Base-by-base conservation (phyloP, 2,888 invertebrate species). In the Drosophila pseudotakahashii region DNA sequence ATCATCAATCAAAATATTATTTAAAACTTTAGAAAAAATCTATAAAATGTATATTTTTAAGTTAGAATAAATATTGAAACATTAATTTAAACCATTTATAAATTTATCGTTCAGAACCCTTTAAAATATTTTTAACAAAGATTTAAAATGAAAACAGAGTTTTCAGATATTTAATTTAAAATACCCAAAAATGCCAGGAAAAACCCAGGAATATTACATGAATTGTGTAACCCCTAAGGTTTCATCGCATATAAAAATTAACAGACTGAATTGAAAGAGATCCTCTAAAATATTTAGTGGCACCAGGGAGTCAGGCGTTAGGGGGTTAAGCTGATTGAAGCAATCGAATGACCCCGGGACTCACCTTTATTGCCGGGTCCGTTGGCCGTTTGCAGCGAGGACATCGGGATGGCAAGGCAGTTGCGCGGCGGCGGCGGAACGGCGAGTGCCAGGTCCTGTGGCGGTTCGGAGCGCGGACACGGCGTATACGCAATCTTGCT, bases 351-450 rank as follows among this genome's bases (percentile, higher is more conserved):
- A 47, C 53, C 53, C 45, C 39, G 39, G 36, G 32, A 66, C 87
- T 89, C 75, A 90, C 91, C 81, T 88, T 89, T 80, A 74, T 41
- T 57, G 50, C 63, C 74, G 48, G 89, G 86, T 61, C 86, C 86
- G 47, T 88, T 89, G 58, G 90, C 89, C 13, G 90, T 87, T 59
- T 92, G 90, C 72, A 92, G 82, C 57, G 92, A 90, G 66, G 92
- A 92, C 90, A 92, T 90, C 52, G 92, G 92, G 73, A 92, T 92
- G 72, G 92, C 92, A 62, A 92, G 79, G 69, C 91, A 91, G 67
- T 91, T 92, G 62, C 91, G 87, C 30, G 81, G 78, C 47, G 69
- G 58, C 30, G 76, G 59, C 16, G 88, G 42, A 11, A 74, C 54
- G 42, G 74, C 41, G 79, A 90, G 73, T 39, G 90, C 88, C 53